phyloP scores from a whole-genome alignment of 2,113 vertebrate species.

The Stictonetta naevosa region DNA sequence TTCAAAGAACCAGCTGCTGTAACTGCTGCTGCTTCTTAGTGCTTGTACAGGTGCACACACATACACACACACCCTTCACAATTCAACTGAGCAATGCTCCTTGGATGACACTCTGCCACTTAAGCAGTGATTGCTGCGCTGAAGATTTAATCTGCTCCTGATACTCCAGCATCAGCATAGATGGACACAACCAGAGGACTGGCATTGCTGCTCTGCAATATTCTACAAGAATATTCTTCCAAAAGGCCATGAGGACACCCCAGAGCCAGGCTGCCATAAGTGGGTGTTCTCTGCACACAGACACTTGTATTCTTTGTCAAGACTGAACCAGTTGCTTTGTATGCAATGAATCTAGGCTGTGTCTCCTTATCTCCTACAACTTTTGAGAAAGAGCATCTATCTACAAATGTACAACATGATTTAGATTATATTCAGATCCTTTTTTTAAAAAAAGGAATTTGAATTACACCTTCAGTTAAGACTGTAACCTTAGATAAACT shows the following conservation, averaged over 20 bases:
- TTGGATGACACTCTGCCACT: background rate
- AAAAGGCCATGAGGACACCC: background rate
- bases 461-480: background rate
- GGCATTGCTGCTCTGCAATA: background rate
- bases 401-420: background rate
- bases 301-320: no score
- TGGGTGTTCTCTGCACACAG: background rate
- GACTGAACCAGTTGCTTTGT: background rate
- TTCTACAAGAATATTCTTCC: background rate
- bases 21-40: background rate
- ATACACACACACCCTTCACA: background rate
- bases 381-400: background rate
- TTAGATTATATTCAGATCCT: background rate
- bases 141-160: background rate
- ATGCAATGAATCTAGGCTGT: background rate
- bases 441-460: background rate
- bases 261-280: background rate
- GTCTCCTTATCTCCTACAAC: background rate
- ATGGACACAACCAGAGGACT: background rate
- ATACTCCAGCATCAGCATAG: background rate
- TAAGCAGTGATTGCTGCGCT: background rate
- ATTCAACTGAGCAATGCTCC: background rate
- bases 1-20: background rate
- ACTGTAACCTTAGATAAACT: background rate
- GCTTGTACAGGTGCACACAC: background rate